Conservation (phyloP, 1,140 invertebrate genomes). For the Anastrepha obliqua region DNA sequence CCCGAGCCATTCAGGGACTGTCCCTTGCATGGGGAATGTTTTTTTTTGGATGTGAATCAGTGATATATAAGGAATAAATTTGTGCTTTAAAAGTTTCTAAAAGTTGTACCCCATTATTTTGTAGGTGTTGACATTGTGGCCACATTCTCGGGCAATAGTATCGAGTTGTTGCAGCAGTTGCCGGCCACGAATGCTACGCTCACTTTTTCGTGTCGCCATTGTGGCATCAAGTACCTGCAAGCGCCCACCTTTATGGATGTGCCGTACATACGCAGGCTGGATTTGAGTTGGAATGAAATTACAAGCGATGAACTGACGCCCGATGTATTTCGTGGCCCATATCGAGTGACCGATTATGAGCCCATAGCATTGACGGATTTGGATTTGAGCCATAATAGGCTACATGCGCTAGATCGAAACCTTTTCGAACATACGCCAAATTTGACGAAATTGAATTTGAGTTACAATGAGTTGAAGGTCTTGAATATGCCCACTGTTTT, state of each 20-base stretch:
- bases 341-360: conserved; percentile 77
- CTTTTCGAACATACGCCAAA: conserved; percentile 83
- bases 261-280: conserved; percentile 79
- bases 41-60: no score
- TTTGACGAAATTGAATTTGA: conserved; percentile 80
- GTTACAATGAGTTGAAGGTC: conserved; percentile 80
- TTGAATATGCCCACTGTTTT: conserved; percentile 79
- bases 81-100: no score
- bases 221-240: conserved; percentile 78
- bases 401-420: conserved; percentile 81
- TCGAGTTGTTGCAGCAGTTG: conserved; percentile 72
- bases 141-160: conserved; percentile 74
- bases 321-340: conserved; percentile 79
- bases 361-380: conserved; percentile 80
- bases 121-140: conserved; percentile 68
- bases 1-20: no score
- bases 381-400: conserved; percentile 81
- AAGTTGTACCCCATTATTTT: background rate
- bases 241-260: conserved; percentile 80
- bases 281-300: conserved; percentile 83
- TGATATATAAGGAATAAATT: no score
- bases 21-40: no score
- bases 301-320: conserved; percentile 77
- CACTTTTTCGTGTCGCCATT: conserved; percentile 74
- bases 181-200: conserved; percentile 71